Base-by-base conservation (phyloP, 2,888 invertebrate genomes). In the Amorpha juglandis region DNA sequence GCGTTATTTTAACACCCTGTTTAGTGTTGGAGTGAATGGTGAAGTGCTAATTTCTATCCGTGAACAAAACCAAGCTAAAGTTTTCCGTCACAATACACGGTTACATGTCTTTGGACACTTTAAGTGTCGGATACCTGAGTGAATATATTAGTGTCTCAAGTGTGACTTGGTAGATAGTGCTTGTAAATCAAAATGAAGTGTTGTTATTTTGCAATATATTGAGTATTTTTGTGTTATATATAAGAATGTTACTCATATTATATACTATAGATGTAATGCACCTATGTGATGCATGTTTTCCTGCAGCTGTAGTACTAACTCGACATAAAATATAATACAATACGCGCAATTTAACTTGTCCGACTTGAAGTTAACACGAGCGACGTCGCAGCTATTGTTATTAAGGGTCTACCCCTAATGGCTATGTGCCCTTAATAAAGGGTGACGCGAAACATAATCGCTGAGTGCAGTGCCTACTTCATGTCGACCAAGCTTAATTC, bases 101-200 rank as follows among this genome's bases (percentile, higher is more conserved):
- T 16, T 55, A 11, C 38, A 19, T 9, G 38, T 16, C 16, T 3
- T 55, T 16, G 55, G 8, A 35, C 16, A 9, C 33, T 16, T 55
- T n/a, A 14, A 16, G 35, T 35, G 35, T n/a, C 35, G 14, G 1
- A 14, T 27, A 6, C 27, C 6, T 35, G 53, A n/a, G 33, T 53
- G 27, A 52, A 12, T 27, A 14, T 52, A 19, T 35, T 35, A 38
- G 38, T 33, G 33, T 35, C 53, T 16, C 53, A 14, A 16, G 35
- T 16, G 16, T 55, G 38, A 55, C 58, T 42, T 58, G 19, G 35
- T 58, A 33, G 42, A 55, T 42, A 45, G 53, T 53, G 53, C 64
- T 53, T 38, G 14, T 42, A 47, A 53, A 21, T 33, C n/a, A 33
- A 53, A 64, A 53, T 70, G 33, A 73, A 75, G 71, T 58, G 58